Base-by-base conservation (phyloP, 2,113 vertebrate genomes). In the Calypte anna region DNA sequence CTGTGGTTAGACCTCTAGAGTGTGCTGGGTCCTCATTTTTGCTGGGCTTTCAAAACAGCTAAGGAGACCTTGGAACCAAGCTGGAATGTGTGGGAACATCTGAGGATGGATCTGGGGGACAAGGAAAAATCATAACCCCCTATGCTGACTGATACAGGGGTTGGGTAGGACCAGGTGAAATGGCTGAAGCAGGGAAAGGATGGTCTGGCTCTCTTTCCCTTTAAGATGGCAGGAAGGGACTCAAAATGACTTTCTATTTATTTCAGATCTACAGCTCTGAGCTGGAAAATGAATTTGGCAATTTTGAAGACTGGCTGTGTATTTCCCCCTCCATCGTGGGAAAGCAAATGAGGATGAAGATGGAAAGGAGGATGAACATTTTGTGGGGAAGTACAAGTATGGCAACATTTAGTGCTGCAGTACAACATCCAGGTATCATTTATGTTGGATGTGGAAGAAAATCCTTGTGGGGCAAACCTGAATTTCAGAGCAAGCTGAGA, bases 321-420 rank as follows among this genome's bases (percentile, higher is more conserved):
- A 97, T 98, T 63, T 99, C 55, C 98, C 98, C 7, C 97, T 99
- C 46, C 98, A 98, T 82, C 98, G 98, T 96, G 99, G 99, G 40
- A 98, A 98, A 93, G 97, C 98, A 4, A 97, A 93, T 25, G 98
- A 99, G 10, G 98, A 99, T 44, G 98, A 98, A 10, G 98, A 98
- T 9, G 98, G 98, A 31, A 98, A 98, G 3, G 97, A 98, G 11
- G 98, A 98, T 43, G 97, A 98, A 30, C 96, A 98, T 63, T 95
- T 96, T n/a, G 98, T 99, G 97, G 99, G 99, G 30, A 99, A 99
- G 97, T 99, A 98, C 96, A 99, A 99, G 99, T 99, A 84, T 44
- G 43, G 7, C 48, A 10, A 58, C 7, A 63, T 73, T 62, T 23
- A 22, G 10, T 50, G 50, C 9, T 21, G 22, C 50, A 72, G 63